A percentile compares a stretch with the other conserved stretches of the same genome.
These are phyloP conservation scores for Eupithecia dodoneata DNA, from an alignment of 2,888 invertebrate species.

Conservation along the genomic window DNA sequence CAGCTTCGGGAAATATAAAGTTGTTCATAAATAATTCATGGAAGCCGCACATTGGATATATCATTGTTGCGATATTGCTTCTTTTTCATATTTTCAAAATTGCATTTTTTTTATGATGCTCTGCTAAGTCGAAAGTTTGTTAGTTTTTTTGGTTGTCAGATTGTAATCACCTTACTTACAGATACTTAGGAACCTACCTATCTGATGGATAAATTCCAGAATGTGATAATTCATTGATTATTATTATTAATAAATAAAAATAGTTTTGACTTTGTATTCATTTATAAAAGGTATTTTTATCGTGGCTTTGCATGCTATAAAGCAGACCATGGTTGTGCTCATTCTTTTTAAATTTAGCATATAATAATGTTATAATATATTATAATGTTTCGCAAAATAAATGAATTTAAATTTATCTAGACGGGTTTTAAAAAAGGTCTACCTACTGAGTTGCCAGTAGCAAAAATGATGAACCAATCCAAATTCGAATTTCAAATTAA, in stretches of 20 bases:
- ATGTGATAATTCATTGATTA: too few relatives aligned
- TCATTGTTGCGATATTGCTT: slow-evolving; percentile 60
- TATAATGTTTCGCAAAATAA: too few relatives aligned
- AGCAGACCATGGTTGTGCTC: too few relatives aligned
- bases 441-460: not conserved
- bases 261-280: too few relatives aligned
- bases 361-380: too few relatives aligned
- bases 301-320: too few relatives aligned
- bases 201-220: too few relatives aligned
- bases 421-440: not conserved
- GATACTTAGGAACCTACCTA: too few relatives aligned
- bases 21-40: slow-evolving; percentile 80
- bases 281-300: too few relatives aligned
- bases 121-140: not conserved
- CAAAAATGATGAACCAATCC: slow-evolving; percentile 39
- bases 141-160: not conserved
- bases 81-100: slow-evolving; percentile 40
- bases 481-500: slow-evolving; percentile 57
- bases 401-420: too few relatives aligned
- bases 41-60: slow-evolving; percentile 52
- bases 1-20: slow-evolving; percentile 69
- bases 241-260: too few relatives aligned
- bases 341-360: too few relatives aligned
- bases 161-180: not conserved
- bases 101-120: not conserved